Conservation (phyloP, 2,113 vertebrate genomes). For the Odobenus rosmarus region DNA sequence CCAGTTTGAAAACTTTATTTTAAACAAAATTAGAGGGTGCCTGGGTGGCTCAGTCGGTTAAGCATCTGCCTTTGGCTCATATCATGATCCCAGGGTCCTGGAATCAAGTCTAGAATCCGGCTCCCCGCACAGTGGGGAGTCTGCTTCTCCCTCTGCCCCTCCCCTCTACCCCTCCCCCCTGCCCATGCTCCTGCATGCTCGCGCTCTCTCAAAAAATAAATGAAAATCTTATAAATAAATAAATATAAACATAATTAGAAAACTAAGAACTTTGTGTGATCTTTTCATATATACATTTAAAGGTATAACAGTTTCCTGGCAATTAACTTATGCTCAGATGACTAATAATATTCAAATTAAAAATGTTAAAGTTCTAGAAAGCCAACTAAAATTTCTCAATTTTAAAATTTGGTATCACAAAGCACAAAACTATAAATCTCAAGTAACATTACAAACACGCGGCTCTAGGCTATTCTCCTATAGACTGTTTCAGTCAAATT, state of each 20-base stretch:
- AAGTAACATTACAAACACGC: slow-evolving; percentile 59
- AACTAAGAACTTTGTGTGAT: slow-evolving; percentile 2
- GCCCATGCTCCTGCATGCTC: neutral
- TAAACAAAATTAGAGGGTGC: neutral
- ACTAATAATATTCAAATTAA: slow-evolving; percentile 70
- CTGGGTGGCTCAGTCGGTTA: neutral
- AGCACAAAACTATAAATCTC: slow-evolving; percentile 54
- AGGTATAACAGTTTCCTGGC: slow-evolving; percentile 40
- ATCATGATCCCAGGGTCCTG: neutral
- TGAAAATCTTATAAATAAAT: too few relatives aligned
- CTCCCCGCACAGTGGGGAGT: neutral
- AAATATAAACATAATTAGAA: slow-evolving; percentile 45
- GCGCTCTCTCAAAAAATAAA: too few relatives aligned
- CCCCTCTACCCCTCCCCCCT: neutral
- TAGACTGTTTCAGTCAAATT: slow-evolving; percentile 5
- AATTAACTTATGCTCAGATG: slow-evolving; percentile 55
- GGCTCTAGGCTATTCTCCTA: neutral
- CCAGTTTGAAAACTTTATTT: slow-evolving; percentile 15
- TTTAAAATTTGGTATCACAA: slow-evolving; percentile 56
- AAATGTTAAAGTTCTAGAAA: slow-evolving; percentile 66
- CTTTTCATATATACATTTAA: slow-evolving; percentile 57
- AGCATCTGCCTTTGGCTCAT: neutral
- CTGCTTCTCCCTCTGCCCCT: neutral
- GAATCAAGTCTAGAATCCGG: neutral
- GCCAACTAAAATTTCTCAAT: slow-evolving; percentile 61